phyloP scores from a whole-genome alignment of 2,888 invertebrate species.

The Orthosia incerta region DNA sequence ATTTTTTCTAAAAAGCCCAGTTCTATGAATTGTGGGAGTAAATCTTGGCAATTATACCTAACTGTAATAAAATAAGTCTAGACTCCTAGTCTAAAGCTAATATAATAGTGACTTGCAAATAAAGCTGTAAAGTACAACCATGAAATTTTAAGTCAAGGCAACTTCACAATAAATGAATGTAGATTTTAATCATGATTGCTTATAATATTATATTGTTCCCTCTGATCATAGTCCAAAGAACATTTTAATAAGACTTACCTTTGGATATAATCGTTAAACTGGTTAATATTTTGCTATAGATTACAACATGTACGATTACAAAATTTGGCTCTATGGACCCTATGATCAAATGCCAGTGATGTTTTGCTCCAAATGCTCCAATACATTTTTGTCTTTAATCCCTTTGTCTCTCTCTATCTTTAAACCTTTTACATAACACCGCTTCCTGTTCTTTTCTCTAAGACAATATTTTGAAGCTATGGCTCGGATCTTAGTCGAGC shows the following conservation, averaged over 20 bases:
- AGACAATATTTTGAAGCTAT: not conserved
- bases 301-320: not conserved
- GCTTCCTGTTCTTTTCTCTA: not conserved
- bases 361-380: not conserved
- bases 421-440: slow-evolving; percentile 1
- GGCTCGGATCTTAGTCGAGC: not conserved
- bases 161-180: slow-evolving; percentile 60
- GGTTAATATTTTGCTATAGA: not conserved
- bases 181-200: slow-evolving; percentile 68
- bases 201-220: slow-evolving; percentile 53
- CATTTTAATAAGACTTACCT: slow-evolving; percentile 26
- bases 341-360: not conserved
- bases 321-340: not conserved
- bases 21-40: slow-evolving; percentile 5
- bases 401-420: slow-evolving; percentile 11
- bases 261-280: slow-evolving; percentile 12
- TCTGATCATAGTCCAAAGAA: slow-evolving; percentile 39
- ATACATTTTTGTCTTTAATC: not conserved
- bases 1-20: not conserved
- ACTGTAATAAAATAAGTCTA: slow-evolving; percentile 41
- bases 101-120: slow-evolving; percentile 58
- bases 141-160: slow-evolving; percentile 60
- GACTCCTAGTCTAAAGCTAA: slow-evolving; percentile 30
- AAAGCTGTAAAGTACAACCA: slow-evolving; percentile 55
- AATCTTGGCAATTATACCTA: slow-evolving; percentile 28